These are phyloP conservation scores for Nixonia krombeini DNA, from an alignment of 1,140 invertebrate genomes.

Conservation along the genomic window DNA sequence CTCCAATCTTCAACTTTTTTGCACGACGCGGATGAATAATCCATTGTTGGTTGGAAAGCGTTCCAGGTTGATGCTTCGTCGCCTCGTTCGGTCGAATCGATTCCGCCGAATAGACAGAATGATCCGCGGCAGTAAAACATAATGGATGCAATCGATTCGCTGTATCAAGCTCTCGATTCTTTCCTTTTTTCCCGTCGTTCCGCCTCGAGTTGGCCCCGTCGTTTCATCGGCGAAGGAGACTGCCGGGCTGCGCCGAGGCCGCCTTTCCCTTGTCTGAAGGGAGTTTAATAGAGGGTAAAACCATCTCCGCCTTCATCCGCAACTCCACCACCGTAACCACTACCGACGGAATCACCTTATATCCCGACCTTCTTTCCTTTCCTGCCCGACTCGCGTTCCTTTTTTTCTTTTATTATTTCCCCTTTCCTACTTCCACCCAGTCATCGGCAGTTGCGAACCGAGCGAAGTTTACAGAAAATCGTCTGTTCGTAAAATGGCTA, in stretches of 20 bases:
- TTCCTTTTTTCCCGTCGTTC: slow-evolving; percentile 41
- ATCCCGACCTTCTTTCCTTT: slow-evolving; percentile 32
- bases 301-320: slow-evolving; percentile 57
- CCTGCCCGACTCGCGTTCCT: slow-evolving; percentile 19
- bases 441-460: slow-evolving; percentile 33
- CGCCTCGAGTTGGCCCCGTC: slow-evolving; percentile 32
- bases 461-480: slow-evolving; percentile 33
- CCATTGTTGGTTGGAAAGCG: no score
- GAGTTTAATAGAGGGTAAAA: slow-evolving; percentile 73
- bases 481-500: not conserved
- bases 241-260: slow-evolving; percentile 54
- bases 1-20: no score
- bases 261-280: slow-evolving; percentile 70
- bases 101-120: no score
- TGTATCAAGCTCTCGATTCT: slow-evolving; percentile 29
- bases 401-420: no score
- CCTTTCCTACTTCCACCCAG: slow-evolving; percentile 21
- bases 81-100: no score
- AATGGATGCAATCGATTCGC: slow-evolving; percentile 46
- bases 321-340: slow-evolving; percentile 42
- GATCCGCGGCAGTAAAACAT: no score
- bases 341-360: slow-evolving; percentile 37
- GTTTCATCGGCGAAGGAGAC: slow-evolving; percentile 59
- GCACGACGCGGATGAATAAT: no score
- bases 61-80: no score